phyloP scores from a whole-genome alignment of 2,797 vertebrate genomes.

The Sitta carolinensis region DNA sequence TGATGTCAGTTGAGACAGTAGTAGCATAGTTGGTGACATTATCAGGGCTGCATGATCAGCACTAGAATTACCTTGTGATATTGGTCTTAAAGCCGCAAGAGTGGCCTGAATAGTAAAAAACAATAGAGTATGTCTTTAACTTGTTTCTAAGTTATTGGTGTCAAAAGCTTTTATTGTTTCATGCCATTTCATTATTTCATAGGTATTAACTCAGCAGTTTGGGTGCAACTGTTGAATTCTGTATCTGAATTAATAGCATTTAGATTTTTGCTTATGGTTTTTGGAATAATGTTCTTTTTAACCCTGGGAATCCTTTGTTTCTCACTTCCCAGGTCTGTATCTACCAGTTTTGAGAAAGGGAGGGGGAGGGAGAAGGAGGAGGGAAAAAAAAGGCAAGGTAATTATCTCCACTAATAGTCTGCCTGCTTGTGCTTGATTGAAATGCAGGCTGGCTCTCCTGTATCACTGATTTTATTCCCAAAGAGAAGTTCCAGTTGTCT shows the following conservation, averaged over 20 bases:
- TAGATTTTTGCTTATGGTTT: background rate
- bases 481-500: slow-evolving; percentile 69
- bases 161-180: background rate
- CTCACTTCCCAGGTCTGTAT: background rate
- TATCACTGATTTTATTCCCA: slow-evolving; percentile 63
- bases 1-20: background rate
- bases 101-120: background rate
- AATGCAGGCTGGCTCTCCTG: slow-evolving; percentile 53
- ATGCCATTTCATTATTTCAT: background rate
- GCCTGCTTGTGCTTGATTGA: slow-evolving; percentile 67
- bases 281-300: background rate
- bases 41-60: background rate
- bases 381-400: background rate
- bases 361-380: too few relatives aligned
- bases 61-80: background rate
- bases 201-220: background rate
- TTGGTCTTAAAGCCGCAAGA: background rate
- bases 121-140: background rate
- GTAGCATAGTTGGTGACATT: background rate
- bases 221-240: background rate
- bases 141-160: background rate
- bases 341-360: background rate
- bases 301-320: background rate
- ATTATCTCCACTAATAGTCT: slow-evolving; percentile 63
- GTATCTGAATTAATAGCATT: background rate